Conservation (phyloP, 2,888 invertebrate genomes). For the Diadromus collaris region DNA sequence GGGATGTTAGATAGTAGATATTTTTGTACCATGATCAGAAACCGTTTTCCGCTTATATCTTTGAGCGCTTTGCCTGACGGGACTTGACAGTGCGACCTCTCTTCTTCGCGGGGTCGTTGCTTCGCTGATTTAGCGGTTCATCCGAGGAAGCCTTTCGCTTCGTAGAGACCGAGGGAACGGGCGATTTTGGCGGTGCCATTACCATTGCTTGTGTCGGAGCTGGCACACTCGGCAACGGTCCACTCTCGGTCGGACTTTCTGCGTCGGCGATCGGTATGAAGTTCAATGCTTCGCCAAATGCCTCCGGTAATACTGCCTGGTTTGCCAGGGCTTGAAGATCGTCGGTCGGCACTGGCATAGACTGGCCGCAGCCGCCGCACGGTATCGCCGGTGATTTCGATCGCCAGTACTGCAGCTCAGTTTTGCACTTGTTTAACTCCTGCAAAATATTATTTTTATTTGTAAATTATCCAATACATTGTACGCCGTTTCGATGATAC, state of each 20-base stretch:
- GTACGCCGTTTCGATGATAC: not conserved
- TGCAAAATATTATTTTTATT: conserved; percentile 77
- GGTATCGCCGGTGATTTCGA: conserved; percentile 92
- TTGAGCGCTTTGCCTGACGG: conserved; percentile 78
- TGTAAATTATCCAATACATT: not conserved
- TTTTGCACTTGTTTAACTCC: conserved; percentile 96
- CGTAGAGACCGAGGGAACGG: conserved; percentile 70
- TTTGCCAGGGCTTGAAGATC: conserved; percentile 84
- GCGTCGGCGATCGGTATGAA: conserved; percentile 79
- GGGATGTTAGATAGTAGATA: conserved; percentile 64
- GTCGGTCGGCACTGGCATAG: conserved; percentile 82
- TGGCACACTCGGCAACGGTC: conserved; percentile 56
- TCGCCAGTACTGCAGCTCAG: conserved; percentile 95
- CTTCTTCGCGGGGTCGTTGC: conserved; percentile 63
- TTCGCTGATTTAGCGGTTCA: conserved; percentile 52
- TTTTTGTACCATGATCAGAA: conserved; percentile 76
- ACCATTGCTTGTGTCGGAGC: conserved; percentile 65
- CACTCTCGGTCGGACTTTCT: conserved; percentile 71
- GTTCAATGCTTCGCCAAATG: conserved; percentile 79
- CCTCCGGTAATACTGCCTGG: conserved; percentile 83
- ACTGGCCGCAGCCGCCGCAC: conserved; percentile 88
- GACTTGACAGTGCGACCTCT: conserved; percentile 76
- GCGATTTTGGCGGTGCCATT: conserved; percentile 77
- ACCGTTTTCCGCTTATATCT: conserved; percentile 71
- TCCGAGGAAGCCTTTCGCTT: conserved; percentile 75